Evolutionary conservation across 1,140 invertebrate species (phyloP).

Genomic region (Papilio glaucus): DNA sequence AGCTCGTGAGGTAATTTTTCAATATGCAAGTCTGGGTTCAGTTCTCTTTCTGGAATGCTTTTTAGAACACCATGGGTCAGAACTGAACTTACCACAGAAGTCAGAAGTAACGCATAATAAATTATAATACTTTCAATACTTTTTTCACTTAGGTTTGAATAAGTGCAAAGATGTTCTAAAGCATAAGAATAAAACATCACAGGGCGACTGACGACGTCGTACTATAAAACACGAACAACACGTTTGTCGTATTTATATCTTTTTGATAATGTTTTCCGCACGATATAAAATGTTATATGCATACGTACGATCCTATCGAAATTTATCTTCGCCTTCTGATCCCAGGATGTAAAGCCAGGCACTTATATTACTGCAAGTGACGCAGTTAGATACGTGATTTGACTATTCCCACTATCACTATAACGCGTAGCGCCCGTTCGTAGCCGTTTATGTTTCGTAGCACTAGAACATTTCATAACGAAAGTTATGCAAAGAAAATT

Average conservation of each 20-base stretch:
- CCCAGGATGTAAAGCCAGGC: background rate
- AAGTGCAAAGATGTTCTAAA: no score
- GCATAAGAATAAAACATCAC: background rate
- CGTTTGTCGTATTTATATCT: background rate
- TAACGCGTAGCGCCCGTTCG: background rate
- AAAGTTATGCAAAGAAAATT: background rate
- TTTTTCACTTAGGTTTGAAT: no score
- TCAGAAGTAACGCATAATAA: no score
- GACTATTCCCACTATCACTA: background rate
- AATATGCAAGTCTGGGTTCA: no score
- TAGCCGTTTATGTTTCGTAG: constrained; percentile 5
- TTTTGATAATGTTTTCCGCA: background rate
- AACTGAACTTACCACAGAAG: no score
- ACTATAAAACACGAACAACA: background rate
- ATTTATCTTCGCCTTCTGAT: background rate
- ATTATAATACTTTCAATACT: no score
- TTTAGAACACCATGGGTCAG: no score
- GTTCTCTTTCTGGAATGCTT: no score
- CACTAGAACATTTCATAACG: background rate
- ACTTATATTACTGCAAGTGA: no score
- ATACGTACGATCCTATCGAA: background rate
- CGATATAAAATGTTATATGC: constrained; percentile 3
- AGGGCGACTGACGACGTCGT: background rate
- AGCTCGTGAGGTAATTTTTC: no score
- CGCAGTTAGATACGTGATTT: background rate